Evolutionary conservation across 2,113 vertebrate species (phyloP), one percentile per base, ranked within the genome.

Genomic region (Aspidoscelis tigris): DNA sequence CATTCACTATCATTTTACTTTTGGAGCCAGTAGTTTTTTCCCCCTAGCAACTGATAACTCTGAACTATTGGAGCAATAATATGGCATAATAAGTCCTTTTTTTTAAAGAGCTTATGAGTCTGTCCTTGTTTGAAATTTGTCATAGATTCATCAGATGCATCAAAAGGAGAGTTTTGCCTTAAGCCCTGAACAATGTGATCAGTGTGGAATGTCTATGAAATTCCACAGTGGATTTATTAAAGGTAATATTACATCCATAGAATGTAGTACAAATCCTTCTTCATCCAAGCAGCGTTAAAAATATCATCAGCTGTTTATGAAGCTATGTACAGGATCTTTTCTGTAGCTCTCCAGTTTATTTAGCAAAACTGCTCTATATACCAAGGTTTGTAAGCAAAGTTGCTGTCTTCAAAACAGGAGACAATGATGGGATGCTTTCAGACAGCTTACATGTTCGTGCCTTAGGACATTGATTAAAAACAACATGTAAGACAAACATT

Each of bases 281-380:
- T 11, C 71, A 85, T 75, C 73, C 77, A 86, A 84, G 50, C 81
- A 69, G 53, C 69, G 88, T 85, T 80, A 43, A 72, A 64, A 81
- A 83, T 76, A n/a, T 16, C 2, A 50, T 2, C 21, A 82, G 79
- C 65, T 88, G 71, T 50, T 14, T 33, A 26, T 39, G 41, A 22
- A 70, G 3, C 73, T 3, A 26, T 44, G 47, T 82, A 82, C 26
- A 1, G 85, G 26, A 16, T 80, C 11, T n/a, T 65, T 41, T 55
- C 84, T 16, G 65, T 82, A 83, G 81, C 7, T 11, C n/a, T 84
- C 81, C 22, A 9, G 1, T 80, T 44, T 24, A n/a, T 87, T 84
- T 66, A 83, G 41, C 18, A n/a, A 16, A 71, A 77, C 24, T 20
- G 5, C 58, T 85, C 66, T 88, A 14, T 18, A 61, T 61, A 61